A percentile compares a stretch with the other conserved stretches of the same genome.
phyloP scores from a whole-genome alignment of 2,888 invertebrate species.

The Eumacrocentrus americanus region DNA sequence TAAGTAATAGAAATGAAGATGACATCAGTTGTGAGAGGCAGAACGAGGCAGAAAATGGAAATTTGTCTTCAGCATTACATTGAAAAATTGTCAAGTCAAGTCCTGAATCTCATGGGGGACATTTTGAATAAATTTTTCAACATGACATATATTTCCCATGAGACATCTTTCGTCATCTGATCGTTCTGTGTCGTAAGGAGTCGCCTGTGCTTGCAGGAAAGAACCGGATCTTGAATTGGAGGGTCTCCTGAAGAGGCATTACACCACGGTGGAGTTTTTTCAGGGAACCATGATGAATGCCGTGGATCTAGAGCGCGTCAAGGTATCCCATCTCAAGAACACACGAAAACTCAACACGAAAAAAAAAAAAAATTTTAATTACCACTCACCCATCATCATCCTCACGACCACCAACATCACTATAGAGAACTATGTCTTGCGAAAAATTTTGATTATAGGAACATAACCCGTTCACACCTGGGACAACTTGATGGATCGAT shows the following conservation, averaged over 20 bases:
- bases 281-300: slow-evolving; percentile 99
- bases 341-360: slow-evolving; percentile 37
- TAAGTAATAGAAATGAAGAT: neutral
- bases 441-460: slow-evolving; percentile 47
- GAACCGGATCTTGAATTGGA: slow-evolving; percentile 99
- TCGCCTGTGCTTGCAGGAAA: slow-evolving; percentile 79
- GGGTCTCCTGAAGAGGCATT: slow-evolving; percentile 99
- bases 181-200: slow-evolving; percentile 52
- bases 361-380: slow-evolving; percentile 24
- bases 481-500: slow-evolving; percentile 53
- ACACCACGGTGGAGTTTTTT: slow-evolving; percentile 99
- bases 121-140: neutral
- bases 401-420: slow-evolving; percentile 16
- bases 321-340: slow-evolving; percentile 73
- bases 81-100: too few species aligned
- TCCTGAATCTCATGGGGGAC: too few species aligned
- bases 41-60: neutral
- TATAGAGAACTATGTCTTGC: slow-evolving; percentile 1
- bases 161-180: neutral
- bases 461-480: slow-evolving; percentile 48
- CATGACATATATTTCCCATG: neutral
- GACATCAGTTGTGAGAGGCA: neutral
- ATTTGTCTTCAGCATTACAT: too few species aligned
- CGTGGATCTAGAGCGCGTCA: slow-evolving; percentile 99
- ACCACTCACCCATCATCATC: slow-evolving; percentile 28